Evolutionary conservation across 2,888 invertebrate genomes (phyloP).

Genomic region (Petrophora chlorosata): DNA sequence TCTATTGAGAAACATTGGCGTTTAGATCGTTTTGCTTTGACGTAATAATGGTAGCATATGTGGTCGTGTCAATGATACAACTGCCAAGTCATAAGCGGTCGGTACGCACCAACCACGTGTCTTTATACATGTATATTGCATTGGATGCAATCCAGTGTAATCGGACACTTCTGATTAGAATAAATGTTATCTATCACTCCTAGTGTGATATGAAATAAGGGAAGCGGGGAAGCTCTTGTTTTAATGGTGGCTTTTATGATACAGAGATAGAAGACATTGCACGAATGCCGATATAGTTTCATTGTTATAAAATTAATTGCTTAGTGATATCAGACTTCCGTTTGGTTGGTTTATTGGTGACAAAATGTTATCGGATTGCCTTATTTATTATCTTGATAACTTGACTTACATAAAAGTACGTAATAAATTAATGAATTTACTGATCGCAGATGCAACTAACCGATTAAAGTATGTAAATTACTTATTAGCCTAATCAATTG

Average conservation of each 20-base stretch:
- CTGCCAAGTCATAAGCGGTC: slow-evolving; percentile 60
- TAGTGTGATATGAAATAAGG: slow-evolving; percentile 3
- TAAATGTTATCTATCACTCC: slow-evolving; percentile 14
- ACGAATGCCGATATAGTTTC: slow-evolving; percentile 35
- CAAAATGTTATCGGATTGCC: slow-evolving; percentile 12
- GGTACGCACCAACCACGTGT: slow-evolving; percentile 64
- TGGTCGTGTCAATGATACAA: slow-evolving; percentile 52
- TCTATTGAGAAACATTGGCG: slow-evolving; percentile 25
- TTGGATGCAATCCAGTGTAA: slow-evolving; percentile 42
- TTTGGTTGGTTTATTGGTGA: slow-evolving; percentile 17
- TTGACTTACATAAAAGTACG: background rate
- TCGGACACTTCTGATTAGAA: slow-evolving; percentile 40
- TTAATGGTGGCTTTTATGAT: slow-evolving; percentile 32
- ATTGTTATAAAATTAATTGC: slow-evolving; percentile 45
- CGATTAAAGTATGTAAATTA: too few species aligned
- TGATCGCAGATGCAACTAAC: too few species aligned
- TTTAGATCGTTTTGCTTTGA: slow-evolving; percentile 34
- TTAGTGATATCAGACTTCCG: slow-evolving; percentile 43
- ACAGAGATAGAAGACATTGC: slow-evolving; percentile 44
- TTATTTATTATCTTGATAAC: background rate
- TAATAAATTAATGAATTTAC: too few species aligned
- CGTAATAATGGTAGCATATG: slow-evolving; percentile 31
- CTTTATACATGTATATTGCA: slow-evolving; percentile 43
- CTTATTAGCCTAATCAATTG: too few species aligned
- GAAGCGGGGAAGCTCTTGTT: slow-evolving; percentile 32